Evolutionary conservation across 2,797 vertebrate genomes (phyloP).

Genomic region (Arnoldichthys spilopterus): DNA sequence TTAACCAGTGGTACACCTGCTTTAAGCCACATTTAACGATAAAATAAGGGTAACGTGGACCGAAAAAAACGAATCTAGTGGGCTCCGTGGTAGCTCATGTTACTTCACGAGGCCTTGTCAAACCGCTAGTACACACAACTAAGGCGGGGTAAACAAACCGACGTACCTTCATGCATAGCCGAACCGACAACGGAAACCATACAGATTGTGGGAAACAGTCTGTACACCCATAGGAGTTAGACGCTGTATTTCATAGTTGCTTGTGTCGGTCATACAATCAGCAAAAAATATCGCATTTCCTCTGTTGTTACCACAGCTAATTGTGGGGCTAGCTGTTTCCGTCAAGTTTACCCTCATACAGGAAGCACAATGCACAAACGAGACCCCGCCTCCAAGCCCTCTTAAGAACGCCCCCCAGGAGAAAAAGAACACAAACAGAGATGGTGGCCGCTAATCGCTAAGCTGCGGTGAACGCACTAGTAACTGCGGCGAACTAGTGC

Average conservation of each 20-base stretch:
- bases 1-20: neutral
- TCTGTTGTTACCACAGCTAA: conserved; percentile 48
- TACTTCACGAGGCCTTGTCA: neutral
- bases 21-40: too few species aligned
- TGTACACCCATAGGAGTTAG: conserved; percentile 15
- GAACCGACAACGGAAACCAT: conserved; percentile 7
- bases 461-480: too few species aligned
- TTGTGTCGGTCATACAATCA: neutral
- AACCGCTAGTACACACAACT: neutral
- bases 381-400: too few species aligned
- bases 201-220: conserved; percentile 44
- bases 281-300: conserved; percentile 54
- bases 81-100: neutral
- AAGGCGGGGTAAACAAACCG: conserved; percentile 2
- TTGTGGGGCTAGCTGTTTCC: conserved; percentile 40
- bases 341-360: conserved; percentile 51
- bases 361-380: conserved; percentile 44
- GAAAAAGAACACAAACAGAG: neutral
- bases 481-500: too few species aligned
- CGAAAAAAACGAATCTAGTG: too few species aligned
- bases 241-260: conserved; percentile 29
- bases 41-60: too few species aligned
- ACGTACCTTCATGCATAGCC: conserved; percentile 21
- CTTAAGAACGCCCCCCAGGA: conserved; percentile 8
- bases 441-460: neutral